These are phyloP conservation scores for Rallus limicola DNA, from an alignment of 2,113 vertebrate species.

Conservation along the genomic window DNA sequence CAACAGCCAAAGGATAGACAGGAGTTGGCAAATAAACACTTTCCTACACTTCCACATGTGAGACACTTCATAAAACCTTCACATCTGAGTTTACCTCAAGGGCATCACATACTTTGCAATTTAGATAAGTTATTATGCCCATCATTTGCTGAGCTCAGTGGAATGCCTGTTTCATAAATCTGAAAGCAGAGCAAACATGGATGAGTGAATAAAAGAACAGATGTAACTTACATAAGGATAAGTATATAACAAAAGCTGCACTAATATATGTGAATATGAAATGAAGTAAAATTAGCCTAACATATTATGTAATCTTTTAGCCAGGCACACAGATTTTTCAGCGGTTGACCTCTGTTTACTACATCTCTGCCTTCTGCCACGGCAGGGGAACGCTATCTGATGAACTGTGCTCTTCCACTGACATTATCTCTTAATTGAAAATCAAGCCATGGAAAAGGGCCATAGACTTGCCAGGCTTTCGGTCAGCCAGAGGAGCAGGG, in stretches of 20 bases:
- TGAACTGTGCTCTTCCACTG: slow-evolving; percentile 16
- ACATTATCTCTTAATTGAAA: slow-evolving; percentile 57
- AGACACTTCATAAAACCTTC: slow-evolving; percentile 69
- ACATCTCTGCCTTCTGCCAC: not conserved
- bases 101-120: slow-evolving; percentile 68
- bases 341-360: slow-evolving; percentile 17
- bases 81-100: slow-evolving; percentile 68
- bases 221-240: slow-evolving; percentile 65
- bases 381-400: not conserved
- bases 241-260: slow-evolving; percentile 39
- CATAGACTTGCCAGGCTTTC: not conserved
- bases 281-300: slow-evolving; percentile 48
- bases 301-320: not conserved
- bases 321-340: slow-evolving; percentile 2
- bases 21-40: slow-evolving; percentile 65
- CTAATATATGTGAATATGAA: slow-evolving; percentile 56
- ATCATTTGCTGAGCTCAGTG: slow-evolving; percentile 66
- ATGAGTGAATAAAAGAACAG: slow-evolving; percentile 67
- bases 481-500: not conserved
- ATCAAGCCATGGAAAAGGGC: slow-evolving; percentile 28
- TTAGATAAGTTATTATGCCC: slow-evolving; percentile 70
- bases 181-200: slow-evolving; percentile 66
- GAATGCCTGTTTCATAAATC: slow-evolving; percentile 67
- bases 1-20: slow-evolving; percentile 55
- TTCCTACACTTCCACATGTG: slow-evolving; percentile 50